Conservation (phyloP, 2,113 vertebrate species). For the Lepisosteus oculatus region DNA sequence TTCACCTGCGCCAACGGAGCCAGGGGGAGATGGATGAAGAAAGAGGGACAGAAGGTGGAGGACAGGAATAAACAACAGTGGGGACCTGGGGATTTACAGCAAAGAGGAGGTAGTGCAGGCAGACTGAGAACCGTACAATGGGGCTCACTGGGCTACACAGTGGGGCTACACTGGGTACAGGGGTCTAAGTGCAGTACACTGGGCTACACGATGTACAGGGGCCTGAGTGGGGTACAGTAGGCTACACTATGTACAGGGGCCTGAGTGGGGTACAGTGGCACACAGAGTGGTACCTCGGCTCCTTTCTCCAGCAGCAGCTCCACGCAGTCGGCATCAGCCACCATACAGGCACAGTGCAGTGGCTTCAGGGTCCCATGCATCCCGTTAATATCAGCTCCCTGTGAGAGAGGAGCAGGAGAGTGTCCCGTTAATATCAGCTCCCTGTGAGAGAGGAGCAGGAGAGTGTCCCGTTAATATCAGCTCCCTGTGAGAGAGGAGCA, state of each 20-base stretch:
- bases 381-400: conserved; percentile 95
- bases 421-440: no score
- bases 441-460: not conserved
- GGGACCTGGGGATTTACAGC: not conserved
- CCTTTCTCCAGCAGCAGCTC: conserved; percentile 93
- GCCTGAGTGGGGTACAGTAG: not conserved
- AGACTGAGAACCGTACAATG: no score
- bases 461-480: not conserved
- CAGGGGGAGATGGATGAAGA: not conserved
- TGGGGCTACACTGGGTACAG: not conserved
- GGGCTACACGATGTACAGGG: not conserved
- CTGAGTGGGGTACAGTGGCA: not conserved
- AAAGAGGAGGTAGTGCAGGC: not conserved
- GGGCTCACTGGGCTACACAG: not conserved
- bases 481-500: not conserved
- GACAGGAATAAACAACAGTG: conserved; percentile 8
- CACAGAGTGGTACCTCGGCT: conserved; percentile 74
- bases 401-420: not conserved
- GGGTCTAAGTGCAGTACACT: no score
- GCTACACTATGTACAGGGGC: not conserved
- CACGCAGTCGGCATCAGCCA: conserved; percentile 89
- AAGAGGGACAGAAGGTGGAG: not conserved
- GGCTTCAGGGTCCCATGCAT: conserved; percentile 94
- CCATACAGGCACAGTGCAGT: conserved; percentile 96
- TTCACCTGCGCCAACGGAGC: conserved; percentile 72